These are phyloP conservation scores for Chromis chromis DNA, from an alignment of 2,797 vertebrate genomes.

Conservation along the genomic window DNA sequence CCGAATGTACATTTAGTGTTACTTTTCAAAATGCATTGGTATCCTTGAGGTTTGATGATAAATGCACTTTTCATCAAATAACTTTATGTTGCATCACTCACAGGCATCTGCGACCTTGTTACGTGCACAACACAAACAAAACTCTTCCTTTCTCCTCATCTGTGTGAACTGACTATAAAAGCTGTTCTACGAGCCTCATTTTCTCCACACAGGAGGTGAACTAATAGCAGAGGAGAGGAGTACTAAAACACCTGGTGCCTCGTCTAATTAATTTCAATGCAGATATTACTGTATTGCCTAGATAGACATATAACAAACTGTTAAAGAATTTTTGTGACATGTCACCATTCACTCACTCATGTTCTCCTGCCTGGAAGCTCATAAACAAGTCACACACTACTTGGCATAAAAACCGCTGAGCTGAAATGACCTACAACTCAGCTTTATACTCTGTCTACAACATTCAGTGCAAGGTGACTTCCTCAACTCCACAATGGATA, in stretches of 20 bases:
- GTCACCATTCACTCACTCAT: constrained; percentile 11
- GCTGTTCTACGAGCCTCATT: neutral
- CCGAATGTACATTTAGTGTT: no score
- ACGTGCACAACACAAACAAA: neutral
- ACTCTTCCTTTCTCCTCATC: neutral
- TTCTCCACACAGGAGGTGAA: neutral
- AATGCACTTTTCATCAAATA: neutral
- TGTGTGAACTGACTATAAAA: neutral
- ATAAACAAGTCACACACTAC: constrained; percentile 27
- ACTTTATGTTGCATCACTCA: neutral
- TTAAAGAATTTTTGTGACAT: constrained; percentile 7
- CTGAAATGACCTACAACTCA: constrained; percentile 34
- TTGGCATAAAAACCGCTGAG: constrained; percentile 25
- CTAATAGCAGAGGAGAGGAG: neutral
- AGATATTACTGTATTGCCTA: neutral
- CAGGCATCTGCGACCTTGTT: neutral
- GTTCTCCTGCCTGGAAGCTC: constrained; percentile 4
- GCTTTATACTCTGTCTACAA: constrained; percentile 29
- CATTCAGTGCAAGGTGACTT: constrained; percentile 61
- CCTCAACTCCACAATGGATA: constrained; percentile 18
- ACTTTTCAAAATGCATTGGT: no score
- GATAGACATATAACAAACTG: neutral
- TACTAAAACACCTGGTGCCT: neutral
- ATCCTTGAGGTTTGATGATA: no score
- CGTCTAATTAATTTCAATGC: neutral